phyloP scores from a whole-genome alignment of 2,797 vertebrate species.

The Platyrinchus mystaceus region DNA sequence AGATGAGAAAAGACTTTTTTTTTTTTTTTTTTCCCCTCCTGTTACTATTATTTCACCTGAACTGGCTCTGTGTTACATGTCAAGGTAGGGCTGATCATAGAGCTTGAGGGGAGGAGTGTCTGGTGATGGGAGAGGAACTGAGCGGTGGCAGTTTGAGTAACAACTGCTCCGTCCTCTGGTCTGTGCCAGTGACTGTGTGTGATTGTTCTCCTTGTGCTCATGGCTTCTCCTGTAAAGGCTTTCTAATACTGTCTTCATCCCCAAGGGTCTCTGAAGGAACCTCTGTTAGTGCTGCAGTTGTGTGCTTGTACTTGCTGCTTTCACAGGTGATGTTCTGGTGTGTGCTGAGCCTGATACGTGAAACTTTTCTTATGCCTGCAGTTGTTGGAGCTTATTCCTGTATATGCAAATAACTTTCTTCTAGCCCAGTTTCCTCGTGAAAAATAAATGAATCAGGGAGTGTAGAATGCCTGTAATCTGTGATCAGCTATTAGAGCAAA shows the following conservation, averaged over 20 bases:
- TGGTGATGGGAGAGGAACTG: neutral
- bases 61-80: neutral
- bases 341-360: neutral
- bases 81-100: neutral
- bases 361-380: neutral
- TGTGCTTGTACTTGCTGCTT: neutral
- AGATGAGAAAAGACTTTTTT: neutral
- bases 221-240: neutral
- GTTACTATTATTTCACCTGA: neutral
- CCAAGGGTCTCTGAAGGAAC: neutral
- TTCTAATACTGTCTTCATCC: neutral
- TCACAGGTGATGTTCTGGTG: fast-evolving
- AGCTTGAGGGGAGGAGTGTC: neutral
- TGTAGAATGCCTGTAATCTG: constrained; percentile 15
- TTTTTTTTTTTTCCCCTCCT: neutral
- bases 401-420: constrained; percentile 11
- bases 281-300: neutral
- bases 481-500: constrained; percentile 46
- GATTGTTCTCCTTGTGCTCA: neutral
- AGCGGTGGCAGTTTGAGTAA: neutral
- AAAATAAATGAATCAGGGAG: constrained; percentile 23
- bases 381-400: neutral
- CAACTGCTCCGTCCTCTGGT: neutral
- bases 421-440: neutral
- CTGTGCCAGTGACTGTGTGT: neutral